Evolutionary conservation across 2,888 invertebrate species (phyloP).

Genomic region (Pyrrhia umbra): DNA sequence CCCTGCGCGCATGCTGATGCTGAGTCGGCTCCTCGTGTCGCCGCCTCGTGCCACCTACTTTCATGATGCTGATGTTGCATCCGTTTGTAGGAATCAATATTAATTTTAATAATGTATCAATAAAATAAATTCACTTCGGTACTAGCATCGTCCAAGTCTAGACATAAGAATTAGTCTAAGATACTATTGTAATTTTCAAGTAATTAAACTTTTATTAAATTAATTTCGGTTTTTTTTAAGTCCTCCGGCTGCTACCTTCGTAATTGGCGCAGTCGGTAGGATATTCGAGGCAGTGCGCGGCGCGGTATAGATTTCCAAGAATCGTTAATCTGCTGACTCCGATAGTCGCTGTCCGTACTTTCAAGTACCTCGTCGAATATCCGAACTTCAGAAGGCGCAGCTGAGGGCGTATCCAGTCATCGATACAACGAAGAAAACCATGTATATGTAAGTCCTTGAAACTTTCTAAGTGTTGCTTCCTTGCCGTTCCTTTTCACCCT

Average conservation of each 20-base stretch:
- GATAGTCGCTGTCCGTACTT: conserved; percentile 1
- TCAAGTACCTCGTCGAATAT: conserved; percentile 15
- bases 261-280: too few relatives aligned
- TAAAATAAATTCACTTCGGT: too few relatives aligned
- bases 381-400: conserved; percentile 11
- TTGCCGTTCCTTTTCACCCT: conserved; percentile 1
- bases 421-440: conserved; percentile 8
- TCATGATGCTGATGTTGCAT: too few relatives aligned
- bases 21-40: too few relatives aligned
- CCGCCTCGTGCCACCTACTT: too few relatives aligned
- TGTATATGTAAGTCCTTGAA: conserved; percentile 11
- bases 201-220: too few relatives aligned
- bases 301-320: background rate
- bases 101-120: too few relatives aligned
- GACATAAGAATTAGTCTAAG: too few relatives aligned
- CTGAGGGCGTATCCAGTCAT: conserved; percentile 11
- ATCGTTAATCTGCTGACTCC: conserved; percentile 1
- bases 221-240: conserved; percentile 9
- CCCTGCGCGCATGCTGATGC: too few relatives aligned
- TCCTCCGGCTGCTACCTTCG: background rate
- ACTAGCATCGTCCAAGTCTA: too few relatives aligned
- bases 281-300: conserved; percentile 12
- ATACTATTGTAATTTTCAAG: too few relatives aligned
- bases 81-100: too few relatives aligned
- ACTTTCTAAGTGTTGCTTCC: conserved; percentile 16